Base-by-base conservation (phyloP, 2,888 invertebrate species). In the Caradrina kadenii region DNA sequence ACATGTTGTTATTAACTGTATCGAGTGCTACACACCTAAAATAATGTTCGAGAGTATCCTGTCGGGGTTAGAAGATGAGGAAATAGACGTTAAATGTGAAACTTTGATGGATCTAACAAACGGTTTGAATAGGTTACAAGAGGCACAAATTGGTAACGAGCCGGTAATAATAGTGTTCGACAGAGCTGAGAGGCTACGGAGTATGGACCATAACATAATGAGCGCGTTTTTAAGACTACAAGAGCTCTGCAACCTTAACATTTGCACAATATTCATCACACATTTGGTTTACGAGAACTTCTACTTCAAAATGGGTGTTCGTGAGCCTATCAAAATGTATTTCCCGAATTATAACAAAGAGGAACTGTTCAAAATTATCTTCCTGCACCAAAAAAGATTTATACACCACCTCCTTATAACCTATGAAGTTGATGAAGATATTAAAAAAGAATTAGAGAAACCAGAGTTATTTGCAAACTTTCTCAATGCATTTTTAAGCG, bases 261-360 rank as follows among this genome's bases (percentile, higher is more conserved):
- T 99, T 49, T 97, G 98, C 82, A 97, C 97, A 1, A 94, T 99
- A 69, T 96, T 99, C 54, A 92, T 98, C 45, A 98, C 98, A 0
- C 97, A 98, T 89, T 96, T 99, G 67, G 96, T 97, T 10, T 98
- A 98, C 91, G 98, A 98, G 85, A 98, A 98, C 89, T 98, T 97
- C 88, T 96, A 97, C 83, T 96, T 96, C 59, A 97, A 97, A 89
- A 97, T 97, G 72, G 97, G 98, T 2, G 94, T 97, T 17, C 92
- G 96, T 13, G 97, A 98, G 78, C 97, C 98, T 0, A 96, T 98
- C 49, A 96, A 96, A 78, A 86, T 99, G 21, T 96, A 97, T 89
- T 98, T 98, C 89, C 97, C 97, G 0, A 98, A 98, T 88, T 99
- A 99, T 89, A 97, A 96, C 50, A 98, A 97, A 92, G 97, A 97